These are phyloP conservation scores for Andrena camellia DNA, from an alignment of 2,888 invertebrate species.

Conservation along the genomic window DNA sequence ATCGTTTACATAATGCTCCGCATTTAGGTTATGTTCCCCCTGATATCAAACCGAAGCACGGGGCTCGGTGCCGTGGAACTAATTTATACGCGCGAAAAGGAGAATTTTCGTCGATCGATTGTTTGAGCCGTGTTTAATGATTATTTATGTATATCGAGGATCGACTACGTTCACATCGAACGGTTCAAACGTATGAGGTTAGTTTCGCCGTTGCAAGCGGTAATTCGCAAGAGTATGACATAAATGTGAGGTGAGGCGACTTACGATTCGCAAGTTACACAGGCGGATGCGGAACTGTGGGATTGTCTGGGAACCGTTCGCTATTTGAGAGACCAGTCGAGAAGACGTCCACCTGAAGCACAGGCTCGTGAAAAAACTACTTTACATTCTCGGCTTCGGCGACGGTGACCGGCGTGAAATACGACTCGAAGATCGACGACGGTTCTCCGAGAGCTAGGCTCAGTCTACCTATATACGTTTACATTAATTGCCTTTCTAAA, in stretches of 20 bases:
- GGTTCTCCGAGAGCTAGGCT: constrained; percentile 11
- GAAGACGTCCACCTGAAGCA: constrained; percentile 24
- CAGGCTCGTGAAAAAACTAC: constrained; percentile 47
- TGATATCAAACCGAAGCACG: not conserved
- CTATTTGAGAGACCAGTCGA: constrained; percentile 9
- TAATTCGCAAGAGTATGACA: not conserved
- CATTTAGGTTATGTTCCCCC: constrained; percentile 9
- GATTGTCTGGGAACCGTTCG: constrained; percentile 20
- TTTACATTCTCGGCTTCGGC: constrained; percentile 51
- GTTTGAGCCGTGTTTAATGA: no score
- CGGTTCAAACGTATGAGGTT: constrained; percentile 18
- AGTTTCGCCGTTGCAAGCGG: not conserved
- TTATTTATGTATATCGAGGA: not conserved
- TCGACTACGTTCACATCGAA: not conserved
- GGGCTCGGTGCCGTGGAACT: not conserved
- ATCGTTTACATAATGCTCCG: not conserved
- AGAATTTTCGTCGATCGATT: not conserved
- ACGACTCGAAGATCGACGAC: constrained; percentile 33
- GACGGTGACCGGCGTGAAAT: constrained; percentile 48
- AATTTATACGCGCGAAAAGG: not conserved
- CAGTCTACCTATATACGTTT: no score
- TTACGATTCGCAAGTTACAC: constrained; percentile 37
- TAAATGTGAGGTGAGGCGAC: constrained; percentile 12
- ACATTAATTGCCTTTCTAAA: not conserved
- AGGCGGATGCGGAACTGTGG: constrained; percentile 3